A percentile compares a stretch with the other conserved stretches of the same genome.
phyloP scores from a whole-genome alignment of 2,888 invertebrate genomes.

The Chorisops tibialis region DNA sequence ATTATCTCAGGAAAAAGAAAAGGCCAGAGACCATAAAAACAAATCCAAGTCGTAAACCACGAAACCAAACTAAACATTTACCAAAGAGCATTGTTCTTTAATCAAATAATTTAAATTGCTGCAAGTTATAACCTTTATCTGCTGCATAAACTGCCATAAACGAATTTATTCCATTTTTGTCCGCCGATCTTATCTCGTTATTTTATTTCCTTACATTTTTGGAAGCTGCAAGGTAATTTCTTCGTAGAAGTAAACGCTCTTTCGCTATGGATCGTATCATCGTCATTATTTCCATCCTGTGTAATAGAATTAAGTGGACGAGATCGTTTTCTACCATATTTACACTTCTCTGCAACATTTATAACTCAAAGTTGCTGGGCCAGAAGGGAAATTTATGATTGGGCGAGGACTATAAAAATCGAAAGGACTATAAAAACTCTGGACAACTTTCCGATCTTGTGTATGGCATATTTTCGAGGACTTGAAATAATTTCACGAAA shows the following conservation, averaged over 20 bases:
- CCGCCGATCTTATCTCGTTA: slow-evolving; percentile 8
- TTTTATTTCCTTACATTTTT: not conserved
- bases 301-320: no score
- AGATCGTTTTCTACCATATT: no score
- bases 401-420: slow-evolving; percentile 3
- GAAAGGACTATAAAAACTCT: slow-evolving; percentile 8
- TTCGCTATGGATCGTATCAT: no score
- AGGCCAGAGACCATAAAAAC: slow-evolving; percentile 9
- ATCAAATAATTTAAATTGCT: slow-evolving; percentile 4
- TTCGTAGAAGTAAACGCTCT: not conserved
- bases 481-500: slow-evolving; percentile 4
- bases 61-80: slow-evolving; percentile 9
- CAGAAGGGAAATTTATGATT: slow-evolving; percentile 16
- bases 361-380: not conserved
- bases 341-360: not conserved
- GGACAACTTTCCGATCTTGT: slow-evolving; percentile 12
- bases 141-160: slow-evolving; percentile 17
- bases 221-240: not conserved
- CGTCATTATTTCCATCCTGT: no score
- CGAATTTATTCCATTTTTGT: slow-evolving; percentile 16
- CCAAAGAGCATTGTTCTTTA: slow-evolving; percentile 12
- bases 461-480: slow-evolving; percentile 14
- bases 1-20: slow-evolving; percentile 1
- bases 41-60: slow-evolving; percentile 8
- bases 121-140: slow-evolving; percentile 12